Evolutionary conservation across 2,888 invertebrate genomes (phyloP), one percentile per base, ranked within the genome.

Genomic region (Allolobophora icterica): DNA sequence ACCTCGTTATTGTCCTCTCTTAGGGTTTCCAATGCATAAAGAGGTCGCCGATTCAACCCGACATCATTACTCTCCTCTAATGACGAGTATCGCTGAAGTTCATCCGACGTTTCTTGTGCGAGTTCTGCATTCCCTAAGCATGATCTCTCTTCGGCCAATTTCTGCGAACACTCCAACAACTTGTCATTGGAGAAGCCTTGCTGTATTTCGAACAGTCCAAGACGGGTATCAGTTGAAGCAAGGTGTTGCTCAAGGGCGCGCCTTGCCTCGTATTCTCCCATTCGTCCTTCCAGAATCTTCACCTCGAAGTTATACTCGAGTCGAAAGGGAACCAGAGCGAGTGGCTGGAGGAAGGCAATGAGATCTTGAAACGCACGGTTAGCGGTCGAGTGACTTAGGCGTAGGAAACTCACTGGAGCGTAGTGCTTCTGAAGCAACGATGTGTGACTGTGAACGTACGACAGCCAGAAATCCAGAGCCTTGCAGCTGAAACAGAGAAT

Each of bases 401-500:
- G 96, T 93, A 98, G 96, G 92, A 98, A 96, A 90, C 97, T 97
- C 94, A 97, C 97, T 19, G 96, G 96, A 11, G 96, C 96, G 95
- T 98, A 98, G 95, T 98, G 97, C 94, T 97, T 97, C 89, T 97
- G 96, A 90, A 98, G 96, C 35, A 98, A 96, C 35, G 97, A 97
- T 95, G 98, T 98, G 93, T 98, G 96, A 30, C 98, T 97, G 93
- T 97, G 96, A 90, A 98, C 96, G 95, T 98, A 98, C 91, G 97
- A 97, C 93, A 98, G 96, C 98, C 98, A 98, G 71, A 98, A 97
- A 94, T 98, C 98, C 93, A 98, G 96, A n/a, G 98, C 97, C 93
- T 97, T 96, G 91, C 97, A 97, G 95, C 97, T 97, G 96, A 91
- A 95, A 21, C 34, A 87, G n/a, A n/a, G n/a, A 71, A 13, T 24